Evolutionary conservation across 2,888 invertebrate species (phyloP).

Genomic region (Pheosia gnoma): DNA sequence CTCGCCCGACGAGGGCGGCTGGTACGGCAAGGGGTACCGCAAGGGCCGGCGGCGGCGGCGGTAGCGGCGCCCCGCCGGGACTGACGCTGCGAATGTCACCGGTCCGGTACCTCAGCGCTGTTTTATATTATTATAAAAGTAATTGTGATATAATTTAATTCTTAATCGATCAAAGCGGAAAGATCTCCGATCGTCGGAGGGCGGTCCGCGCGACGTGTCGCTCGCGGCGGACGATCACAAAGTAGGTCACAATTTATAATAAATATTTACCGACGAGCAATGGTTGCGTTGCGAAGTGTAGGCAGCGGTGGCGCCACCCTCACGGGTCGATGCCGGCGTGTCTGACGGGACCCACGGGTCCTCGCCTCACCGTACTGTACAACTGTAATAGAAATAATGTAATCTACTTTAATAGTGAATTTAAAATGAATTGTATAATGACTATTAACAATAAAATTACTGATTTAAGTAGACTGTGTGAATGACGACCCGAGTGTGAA

Average conservation of each 20-base stretch:
- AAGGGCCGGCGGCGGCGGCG: constrained; percentile 86
- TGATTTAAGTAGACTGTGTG: neutral
- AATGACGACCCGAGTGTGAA: constrained; percentile 1
- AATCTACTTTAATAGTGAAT: constrained; percentile 9
- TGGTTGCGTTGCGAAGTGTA: neutral
- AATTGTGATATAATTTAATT: constrained; percentile 3
- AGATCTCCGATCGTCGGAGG: neutral
- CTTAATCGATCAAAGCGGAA: neutral
- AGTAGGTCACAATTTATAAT: neutral
- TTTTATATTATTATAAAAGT: neutral
- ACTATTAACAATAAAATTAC: too few species aligned
- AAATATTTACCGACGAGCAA: neutral
- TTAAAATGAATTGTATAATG: neutral
- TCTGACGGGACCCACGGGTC: neutral
- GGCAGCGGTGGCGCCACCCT: neutral
- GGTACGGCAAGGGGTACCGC: constrained; percentile 95
- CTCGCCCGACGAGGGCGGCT: constrained; percentile 80
- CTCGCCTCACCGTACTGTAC: constrained; percentile 1
- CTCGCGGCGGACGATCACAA: neutral
- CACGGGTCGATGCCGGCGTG: neutral
- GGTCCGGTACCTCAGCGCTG: neutral
- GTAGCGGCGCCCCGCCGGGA: constrained; percentile 54
- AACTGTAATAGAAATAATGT: constrained; percentile 1
- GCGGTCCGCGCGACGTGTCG: neutral
- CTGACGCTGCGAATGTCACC: constrained; percentile 6